A percentile compares a stretch with the other conserved stretches of the same genome.
These are phyloP conservation scores for Aphelenchoides bicaudatus DNA, from an alignment of 2,888 invertebrate species.

Conservation along the genomic window DNA sequence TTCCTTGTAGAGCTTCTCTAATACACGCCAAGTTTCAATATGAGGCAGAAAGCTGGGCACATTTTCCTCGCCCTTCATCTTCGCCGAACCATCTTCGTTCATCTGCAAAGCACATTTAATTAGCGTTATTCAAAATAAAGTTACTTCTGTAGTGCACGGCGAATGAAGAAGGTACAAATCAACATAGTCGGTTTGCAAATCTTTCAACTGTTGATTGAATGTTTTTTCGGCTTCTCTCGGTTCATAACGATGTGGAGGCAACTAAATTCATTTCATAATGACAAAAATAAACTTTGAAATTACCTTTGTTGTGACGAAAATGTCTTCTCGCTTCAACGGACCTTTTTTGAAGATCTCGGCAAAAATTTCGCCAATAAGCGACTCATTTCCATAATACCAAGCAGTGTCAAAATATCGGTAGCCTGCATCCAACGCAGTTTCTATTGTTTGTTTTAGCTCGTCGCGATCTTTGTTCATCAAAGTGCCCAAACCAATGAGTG, in stretches of 20 bases:
- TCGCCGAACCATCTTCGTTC: slow-evolving; percentile 9
- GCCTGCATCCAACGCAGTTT: slow-evolving; percentile 50
- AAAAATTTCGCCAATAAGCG: slow-evolving; percentile 70
- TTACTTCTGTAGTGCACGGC: slow-evolving; percentile 35
- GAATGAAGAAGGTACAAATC: slow-evolving; percentile 49
- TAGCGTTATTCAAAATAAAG: background rate
- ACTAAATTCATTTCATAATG: slow-evolving; percentile 21
- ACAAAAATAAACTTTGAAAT: background rate
- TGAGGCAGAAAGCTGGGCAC: slow-evolving; percentile 27
- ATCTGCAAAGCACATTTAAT: background rate
- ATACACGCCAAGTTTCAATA: slow-evolving; percentile 45
- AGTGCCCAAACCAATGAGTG: slow-evolving; percentile 24
- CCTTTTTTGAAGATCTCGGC: slow-evolving; percentile 67
- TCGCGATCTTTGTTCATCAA: slow-evolving; percentile 5
- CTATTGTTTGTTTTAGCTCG: background rate
- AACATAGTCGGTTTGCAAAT: slow-evolving; percentile 41
- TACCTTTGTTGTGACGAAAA: slow-evolving; percentile 48
- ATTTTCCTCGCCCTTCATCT: background rate
- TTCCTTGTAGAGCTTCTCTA: slow-evolving; percentile 39
- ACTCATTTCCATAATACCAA: slow-evolving; percentile 73
- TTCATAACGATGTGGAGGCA: slow-evolving; percentile 40
- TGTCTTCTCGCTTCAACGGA: slow-evolving; percentile 62
- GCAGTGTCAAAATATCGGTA: slow-evolving; percentile 69
- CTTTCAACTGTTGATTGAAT: slow-evolving; percentile 38
- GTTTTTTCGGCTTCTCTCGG: slow-evolving; percentile 36